Evolutionary conservation across 2,888 invertebrate species (phyloP).

Genomic region (Dasysyrphus tricinctus): DNA sequence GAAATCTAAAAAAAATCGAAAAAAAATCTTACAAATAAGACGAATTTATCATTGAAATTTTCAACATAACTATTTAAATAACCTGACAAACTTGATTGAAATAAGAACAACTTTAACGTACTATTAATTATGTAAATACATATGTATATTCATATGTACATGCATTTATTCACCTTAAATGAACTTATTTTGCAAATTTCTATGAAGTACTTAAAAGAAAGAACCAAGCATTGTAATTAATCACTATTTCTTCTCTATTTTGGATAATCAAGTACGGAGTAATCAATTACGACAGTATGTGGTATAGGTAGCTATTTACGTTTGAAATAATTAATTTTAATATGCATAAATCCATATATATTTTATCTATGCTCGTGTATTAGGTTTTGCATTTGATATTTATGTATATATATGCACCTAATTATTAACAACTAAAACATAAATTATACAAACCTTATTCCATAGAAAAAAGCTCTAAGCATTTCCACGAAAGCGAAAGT

Average conservation of each 20-base stretch:
- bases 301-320: too few species aligned
- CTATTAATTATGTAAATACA: background rate
- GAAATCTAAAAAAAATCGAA: too few species aligned
- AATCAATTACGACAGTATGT: too few species aligned
- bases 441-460: constrained; percentile 29
- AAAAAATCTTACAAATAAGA: too few species aligned
- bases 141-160: too few species aligned
- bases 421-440: constrained; percentile 29
- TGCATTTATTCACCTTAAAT: background rate
- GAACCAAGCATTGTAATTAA: background rate
- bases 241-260: background rate
- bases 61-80: too few species aligned
- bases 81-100: too few species aligned
- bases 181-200: background rate
- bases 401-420: background rate
- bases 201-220: background rate
- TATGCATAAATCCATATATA: too few species aligned
- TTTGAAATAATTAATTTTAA: too few species aligned
- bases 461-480: constrained; percentile 56
- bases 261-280: too few species aligned
- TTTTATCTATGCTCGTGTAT: background rate
- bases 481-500: constrained; percentile 68
- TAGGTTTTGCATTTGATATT: background rate
- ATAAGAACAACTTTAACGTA: too few species aligned
- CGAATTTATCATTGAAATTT: too few species aligned